A percentile compares a stretch with the other conserved stretches of the same genome.
phyloP scores from a whole-genome alignment of 2,888 invertebrate species.

The Mythimna ferrago region DNA sequence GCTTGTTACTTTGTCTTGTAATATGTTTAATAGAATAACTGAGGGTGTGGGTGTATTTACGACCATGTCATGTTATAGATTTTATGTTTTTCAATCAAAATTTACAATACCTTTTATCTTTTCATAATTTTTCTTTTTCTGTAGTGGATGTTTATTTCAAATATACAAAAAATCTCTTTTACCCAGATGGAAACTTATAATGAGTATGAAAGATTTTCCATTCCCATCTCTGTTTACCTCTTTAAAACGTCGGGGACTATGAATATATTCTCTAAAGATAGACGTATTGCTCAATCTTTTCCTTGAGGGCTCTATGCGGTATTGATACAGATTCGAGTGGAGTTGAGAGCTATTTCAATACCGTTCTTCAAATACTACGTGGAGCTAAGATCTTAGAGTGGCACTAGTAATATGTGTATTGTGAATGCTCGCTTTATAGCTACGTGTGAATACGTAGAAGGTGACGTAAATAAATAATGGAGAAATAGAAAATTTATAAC shows the following conservation, averaged over 20 bases:
- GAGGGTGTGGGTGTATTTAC: constrained; percentile 22
- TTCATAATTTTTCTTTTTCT: no score
- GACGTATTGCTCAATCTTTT: constrained; percentile 51
- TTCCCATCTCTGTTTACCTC: constrained; percentile 1
- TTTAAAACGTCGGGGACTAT: constrained; percentile 3
- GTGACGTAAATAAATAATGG: not conserved
- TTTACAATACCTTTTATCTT: no score
- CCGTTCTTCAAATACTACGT: constrained; percentile 48
- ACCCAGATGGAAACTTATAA: not conserved
- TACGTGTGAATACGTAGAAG: not conserved
- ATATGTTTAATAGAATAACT: constrained; percentile 65
- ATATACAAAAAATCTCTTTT: no score
- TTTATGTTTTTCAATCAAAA: not conserved
- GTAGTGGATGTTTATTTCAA: no score
- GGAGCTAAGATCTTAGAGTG: constrained; percentile 35
- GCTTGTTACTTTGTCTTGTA: constrained; percentile 70
- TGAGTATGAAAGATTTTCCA: not conserved
- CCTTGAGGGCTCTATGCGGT: constrained; percentile 53
- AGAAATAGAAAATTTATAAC: not conserved
- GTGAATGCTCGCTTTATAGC: constrained; percentile 16
- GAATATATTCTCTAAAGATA: constrained; percentile 16
- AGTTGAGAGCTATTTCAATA: constrained; percentile 58
- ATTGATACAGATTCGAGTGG: constrained; percentile 56
- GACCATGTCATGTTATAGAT: not conserved
- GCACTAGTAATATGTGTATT: constrained; percentile 26